A percentile compares a stretch with the other conserved stretches of the same genome.
These are phyloP conservation scores for Callipepla californica DNA, from an alignment of 2,113 vertebrate genomes.

Conservation along the genomic window DNA sequence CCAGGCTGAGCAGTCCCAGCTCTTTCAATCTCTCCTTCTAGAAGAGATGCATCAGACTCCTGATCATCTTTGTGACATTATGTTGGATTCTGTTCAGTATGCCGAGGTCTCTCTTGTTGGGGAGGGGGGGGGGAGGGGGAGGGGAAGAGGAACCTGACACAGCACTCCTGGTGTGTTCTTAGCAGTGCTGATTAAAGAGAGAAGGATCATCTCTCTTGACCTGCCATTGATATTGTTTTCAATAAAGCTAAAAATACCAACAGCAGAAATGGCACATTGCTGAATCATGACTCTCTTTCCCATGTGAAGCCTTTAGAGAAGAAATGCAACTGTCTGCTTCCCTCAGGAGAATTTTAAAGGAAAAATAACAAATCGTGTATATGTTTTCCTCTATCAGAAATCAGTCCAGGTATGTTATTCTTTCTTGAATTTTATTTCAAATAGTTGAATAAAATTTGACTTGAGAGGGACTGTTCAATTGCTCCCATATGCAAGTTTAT, in stretches of 20 bases:
- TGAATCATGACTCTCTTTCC: neutral
- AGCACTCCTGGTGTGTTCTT: neutral
- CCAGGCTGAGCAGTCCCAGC: neutral
- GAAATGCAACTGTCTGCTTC: neutral
- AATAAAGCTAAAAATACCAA: neutral
- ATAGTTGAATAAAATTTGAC: neutral
- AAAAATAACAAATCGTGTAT: neutral
- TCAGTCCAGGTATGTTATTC: neutral
- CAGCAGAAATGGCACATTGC: neutral
- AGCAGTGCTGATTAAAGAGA: neutral
- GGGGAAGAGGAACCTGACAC: neutral
- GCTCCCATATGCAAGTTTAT: neutral
- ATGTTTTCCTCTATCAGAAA: neutral
- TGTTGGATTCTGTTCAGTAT: neutral
- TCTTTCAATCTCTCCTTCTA: no score
- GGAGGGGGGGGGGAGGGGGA: no score
- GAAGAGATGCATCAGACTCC: neutral
- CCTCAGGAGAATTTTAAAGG: neutral
- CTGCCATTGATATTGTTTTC: neutral
- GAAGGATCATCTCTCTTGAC: neutral
- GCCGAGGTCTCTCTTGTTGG: neutral
- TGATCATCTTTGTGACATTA: neutral
- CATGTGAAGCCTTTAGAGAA: neutral
- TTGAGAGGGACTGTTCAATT: neutral
- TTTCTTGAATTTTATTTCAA: neutral